These are phyloP conservation scores for Nipponia nippon DNA, from an alignment of 2,113 vertebrate genomes.

Conservation along the genomic window DNA sequence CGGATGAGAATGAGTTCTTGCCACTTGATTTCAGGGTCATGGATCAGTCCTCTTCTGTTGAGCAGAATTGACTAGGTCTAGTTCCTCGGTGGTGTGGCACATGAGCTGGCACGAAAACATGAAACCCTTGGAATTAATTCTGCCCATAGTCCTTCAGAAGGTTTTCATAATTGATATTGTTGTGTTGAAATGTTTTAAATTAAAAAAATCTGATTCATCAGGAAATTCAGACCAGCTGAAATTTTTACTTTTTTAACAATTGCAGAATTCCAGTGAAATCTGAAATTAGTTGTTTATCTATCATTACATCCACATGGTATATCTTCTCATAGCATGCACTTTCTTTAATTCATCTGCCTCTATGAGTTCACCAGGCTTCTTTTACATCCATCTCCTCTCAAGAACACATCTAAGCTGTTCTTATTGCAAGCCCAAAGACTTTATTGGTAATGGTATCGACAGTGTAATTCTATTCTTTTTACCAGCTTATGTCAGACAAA, in stretches of 20 bases:
- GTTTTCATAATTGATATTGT: not conserved
- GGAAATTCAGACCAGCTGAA: not conserved
- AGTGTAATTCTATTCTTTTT: not conserved
- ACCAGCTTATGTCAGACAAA: not conserved
- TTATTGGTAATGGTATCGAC: not conserved
- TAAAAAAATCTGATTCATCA: not conserved
- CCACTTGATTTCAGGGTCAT: not conserved
- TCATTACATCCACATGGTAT: not conserved
- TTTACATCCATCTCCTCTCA: not conserved
- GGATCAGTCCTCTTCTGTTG: not conserved
- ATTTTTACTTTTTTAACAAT: not conserved
- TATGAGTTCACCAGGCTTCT: not conserved
- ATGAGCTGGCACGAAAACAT: not conserved
- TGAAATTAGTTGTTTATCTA: not conserved
- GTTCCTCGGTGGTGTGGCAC: not conserved
- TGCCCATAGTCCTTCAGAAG: not conserved
- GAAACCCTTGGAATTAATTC: not conserved
- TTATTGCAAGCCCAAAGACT: not conserved
- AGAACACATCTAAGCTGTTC: not conserved
- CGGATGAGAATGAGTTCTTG: not conserved
- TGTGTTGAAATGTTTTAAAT: not conserved
- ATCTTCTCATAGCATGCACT: not conserved
- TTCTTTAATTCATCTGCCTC: not conserved
- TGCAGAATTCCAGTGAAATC: not conserved
- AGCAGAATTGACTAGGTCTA: not conserved